A percentile compares a stretch with the other conserved stretches of the same genome.
These are phyloP conservation scores for Tetraodon nigroviridis DNA, from an alignment of 2,113 vertebrate genomes.

Conservation along the genomic window DNA sequence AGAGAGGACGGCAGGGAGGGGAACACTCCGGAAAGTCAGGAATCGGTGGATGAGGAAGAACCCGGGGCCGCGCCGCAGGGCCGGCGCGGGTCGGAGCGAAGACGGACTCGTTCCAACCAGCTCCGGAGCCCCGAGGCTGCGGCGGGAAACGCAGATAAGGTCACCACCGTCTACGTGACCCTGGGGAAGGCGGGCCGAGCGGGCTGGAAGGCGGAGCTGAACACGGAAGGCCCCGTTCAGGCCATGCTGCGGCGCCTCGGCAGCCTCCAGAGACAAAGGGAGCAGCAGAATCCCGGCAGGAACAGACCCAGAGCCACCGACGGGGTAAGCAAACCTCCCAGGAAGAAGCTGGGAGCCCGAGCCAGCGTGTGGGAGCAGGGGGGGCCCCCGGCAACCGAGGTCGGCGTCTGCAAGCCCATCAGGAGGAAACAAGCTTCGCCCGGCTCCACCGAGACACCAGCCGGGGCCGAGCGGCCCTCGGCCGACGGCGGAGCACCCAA, in stretches of 20 bases:
- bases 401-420: conserved; percentile 57
- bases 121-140: conserved; percentile 60
- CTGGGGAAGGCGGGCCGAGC: conserved; percentile 72
- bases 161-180: conserved; percentile 86
- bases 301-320: conserved; percentile 56
- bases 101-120: conserved; percentile 67
- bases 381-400: conserved; percentile 31
- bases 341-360: conserved; percentile 74
- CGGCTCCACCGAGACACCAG: conserved; percentile 25
- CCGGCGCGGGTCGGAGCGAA: conserved; percentile 47
- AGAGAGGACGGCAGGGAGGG: conserved; percentile 28
- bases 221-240: conserved; percentile 76
- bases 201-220: conserved; percentile 31
- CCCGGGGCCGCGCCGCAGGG: conserved; percentile 40
- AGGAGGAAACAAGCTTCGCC: conserved; percentile 53
- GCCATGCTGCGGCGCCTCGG: conserved; percentile 82
- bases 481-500: conserved; percentile 51
- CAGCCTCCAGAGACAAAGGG: conserved; percentile 81
- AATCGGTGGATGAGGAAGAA: conserved; percentile 30
- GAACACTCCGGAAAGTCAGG: conserved; percentile 20
- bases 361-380: conserved; percentile 66
- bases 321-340: conserved; percentile 79
- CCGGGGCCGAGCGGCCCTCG: conserved; percentile 12
- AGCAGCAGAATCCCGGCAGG: conserved; percentile 62
- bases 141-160: conserved; percentile 33